Evolutionary conservation across 2,888 invertebrate genomes (phyloP), one percentile per base, ranked within the genome.

Genomic region (Pristionchus exspectatus): DNA sequence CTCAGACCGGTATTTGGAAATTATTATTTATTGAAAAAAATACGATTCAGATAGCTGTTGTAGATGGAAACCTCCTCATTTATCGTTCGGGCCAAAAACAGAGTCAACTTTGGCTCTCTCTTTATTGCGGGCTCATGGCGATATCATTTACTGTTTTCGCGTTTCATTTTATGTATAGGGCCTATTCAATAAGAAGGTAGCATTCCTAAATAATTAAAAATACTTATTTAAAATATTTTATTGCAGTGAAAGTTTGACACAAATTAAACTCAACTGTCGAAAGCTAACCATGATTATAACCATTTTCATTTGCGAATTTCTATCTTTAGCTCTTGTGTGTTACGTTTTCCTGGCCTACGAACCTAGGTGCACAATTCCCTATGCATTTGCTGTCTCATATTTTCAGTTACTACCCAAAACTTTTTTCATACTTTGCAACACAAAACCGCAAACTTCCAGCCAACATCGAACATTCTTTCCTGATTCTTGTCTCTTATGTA

Each of bases 101-200:
- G 12, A 44, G 30, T 24, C 38, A 30, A 18, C 21, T 77, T 24
- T 44, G 24, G 38, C 33, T 77, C 4, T 38, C 38, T 3, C 24
- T 44, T 9, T 77, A 77, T 24, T 77, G 74, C 16, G 74, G 74
- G 12, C 38, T 38, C 9, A 77, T 77, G 14, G n/a, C 74, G 10
- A 38, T 77, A 44, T 18, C 24, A 4, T 77, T 77, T 24, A 24
- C 30, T 1, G 9, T 77, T 9, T 44, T 77, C 24, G 74, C 74
- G 10, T 77, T 77, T 18, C 74, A 77, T 77, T 77, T 77, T 24
- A 30, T 77, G 24, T 77, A 38, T 21, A 14, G 74, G 38, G 74
- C 74, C 14, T 24, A 30, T 10, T 27, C 74, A 9, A 77, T 77
- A 9, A 77, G 74, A 44, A 77, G 74, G 74, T 77, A 30, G 38